Evolutionary conservation across 2,113 vertebrate species (phyloP).

Genomic region (Cathartes aura): DNA sequence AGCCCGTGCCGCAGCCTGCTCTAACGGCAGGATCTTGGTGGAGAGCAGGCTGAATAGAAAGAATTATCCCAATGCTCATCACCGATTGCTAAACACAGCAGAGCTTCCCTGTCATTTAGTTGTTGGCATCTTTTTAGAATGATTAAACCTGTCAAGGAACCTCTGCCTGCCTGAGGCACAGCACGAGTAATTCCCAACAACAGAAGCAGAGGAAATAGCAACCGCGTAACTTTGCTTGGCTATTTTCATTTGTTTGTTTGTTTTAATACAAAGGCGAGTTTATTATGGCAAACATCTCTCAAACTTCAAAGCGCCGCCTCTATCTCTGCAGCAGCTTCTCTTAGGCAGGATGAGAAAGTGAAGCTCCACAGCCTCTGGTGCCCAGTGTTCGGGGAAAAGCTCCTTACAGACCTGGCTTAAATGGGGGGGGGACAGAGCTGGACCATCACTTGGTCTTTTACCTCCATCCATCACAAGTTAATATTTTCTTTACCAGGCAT

Average conservation of each 20-base stretch:
- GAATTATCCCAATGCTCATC: not conserved
- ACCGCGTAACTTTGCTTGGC: not conserved
- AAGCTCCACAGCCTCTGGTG: not conserved
- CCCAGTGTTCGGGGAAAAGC: not conserved
- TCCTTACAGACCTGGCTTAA: not conserved
- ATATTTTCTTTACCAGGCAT: not conserved
- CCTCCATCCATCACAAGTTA: not conserved
- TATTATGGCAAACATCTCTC: not conserved
- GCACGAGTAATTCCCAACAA: not conserved
- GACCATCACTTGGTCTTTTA: not conserved
- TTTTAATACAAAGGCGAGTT: not conserved
- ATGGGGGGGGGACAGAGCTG: not conserved
- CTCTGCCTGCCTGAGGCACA: not conserved
- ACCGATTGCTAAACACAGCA: not conserved
- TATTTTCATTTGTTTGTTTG: not conserved
- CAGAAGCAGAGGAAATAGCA: not conserved
- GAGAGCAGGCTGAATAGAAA: not conserved
- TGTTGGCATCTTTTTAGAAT: not conserved
- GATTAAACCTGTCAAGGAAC: constrained; percentile 10
- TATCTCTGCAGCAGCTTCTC: not conserved
- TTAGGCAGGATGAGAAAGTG: not conserved
- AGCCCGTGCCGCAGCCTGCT: not conserved
- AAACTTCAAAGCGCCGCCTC: not conserved
- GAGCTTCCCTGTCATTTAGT: not conserved
- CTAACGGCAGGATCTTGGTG: rapidly evolving